Evolutionary conservation across 2,113 vertebrate genomes (phyloP), one percentile per base, ranked within the genome.

Genomic region (Lethenteron camtschaticum): DNA sequence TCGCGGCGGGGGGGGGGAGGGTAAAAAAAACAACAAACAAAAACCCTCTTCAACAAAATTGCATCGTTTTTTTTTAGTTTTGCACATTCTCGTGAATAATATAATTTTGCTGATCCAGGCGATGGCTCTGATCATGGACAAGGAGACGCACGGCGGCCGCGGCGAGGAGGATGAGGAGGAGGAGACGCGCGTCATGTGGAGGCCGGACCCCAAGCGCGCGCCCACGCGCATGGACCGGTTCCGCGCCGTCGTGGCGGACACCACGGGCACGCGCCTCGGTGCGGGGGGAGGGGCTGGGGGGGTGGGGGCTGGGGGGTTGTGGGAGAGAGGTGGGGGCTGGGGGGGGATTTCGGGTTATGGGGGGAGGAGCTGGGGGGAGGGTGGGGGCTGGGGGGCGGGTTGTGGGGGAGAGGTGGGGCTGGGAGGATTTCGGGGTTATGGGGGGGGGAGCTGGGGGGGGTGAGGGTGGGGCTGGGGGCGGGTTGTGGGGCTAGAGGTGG

Each of bases 131-230:
- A 41, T 41, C 41, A 41, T 41, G 73, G 80, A 85, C 71, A 80
- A 77, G 70, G 77, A 80, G 73, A 73, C 71, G 5, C 78, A 77
- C 70, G 77, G 73, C 74, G 83, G 16, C 16, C 16, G 16, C 16
- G 16, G 16, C 16, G 16, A 18, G 16, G 16, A 18, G 16, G 16
- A 84, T 72, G 86, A 84, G 73, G 95, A 95, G 57, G 81, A 91
- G 85, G 89, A 87, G 80, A 78, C 80, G 71, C 86, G 80, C 78
- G 86, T 86, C 78, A 73, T 95, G 79, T 97, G 92, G 92, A 86
- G 89, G 80, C 92, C 92, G 1, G 87, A 95, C 80, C 83, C 86
- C 20, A 96, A 95, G 80, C 86, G 75, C 74, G 82, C 84, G 77
- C 41, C 41, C 24, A 88, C 90, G 7, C 83, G 78, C 73, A 95